A percentile compares a stretch with the other conserved stretches of the same genome.
Conservation (phyloP, 2,113 vertebrate genomes). For the Corythaeola cristata region DNA sequence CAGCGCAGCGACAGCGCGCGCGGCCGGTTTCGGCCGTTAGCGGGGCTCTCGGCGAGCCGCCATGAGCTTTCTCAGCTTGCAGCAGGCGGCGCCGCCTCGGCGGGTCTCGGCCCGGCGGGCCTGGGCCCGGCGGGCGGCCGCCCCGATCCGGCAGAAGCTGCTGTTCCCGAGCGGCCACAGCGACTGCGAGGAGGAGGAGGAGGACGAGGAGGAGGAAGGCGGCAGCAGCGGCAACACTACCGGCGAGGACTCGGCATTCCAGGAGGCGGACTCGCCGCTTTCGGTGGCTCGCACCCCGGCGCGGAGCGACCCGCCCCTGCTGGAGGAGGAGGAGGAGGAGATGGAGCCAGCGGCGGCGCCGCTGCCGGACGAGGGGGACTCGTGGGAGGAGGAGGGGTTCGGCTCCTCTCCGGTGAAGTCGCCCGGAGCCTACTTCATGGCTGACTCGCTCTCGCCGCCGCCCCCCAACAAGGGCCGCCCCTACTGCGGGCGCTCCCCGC, state of each 20-base stretch:
- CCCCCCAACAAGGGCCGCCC: slow-evolving; percentile 69
- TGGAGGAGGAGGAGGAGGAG: slow-evolving; percentile 65
- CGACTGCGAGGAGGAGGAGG: slow-evolving; percentile 87
- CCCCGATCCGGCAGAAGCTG: slow-evolving; percentile 84
- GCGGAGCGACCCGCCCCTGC: slow-evolving; percentile 61
- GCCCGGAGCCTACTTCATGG: slow-evolving; percentile 73
- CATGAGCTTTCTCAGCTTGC: slow-evolving; percentile 76
- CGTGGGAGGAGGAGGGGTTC: slow-evolving; percentile 88
- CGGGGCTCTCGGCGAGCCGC: neutral
- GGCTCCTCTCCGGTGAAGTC: slow-evolving; percentile 84
- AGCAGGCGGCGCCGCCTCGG: slow-evolving; percentile 56
- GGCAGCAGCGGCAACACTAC: slow-evolving; percentile 87
- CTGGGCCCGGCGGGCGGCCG: neutral
- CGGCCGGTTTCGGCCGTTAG: neutral
- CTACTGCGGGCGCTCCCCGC: slow-evolving; percentile 47
- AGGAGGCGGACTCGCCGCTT: slow-evolving; percentile 89
- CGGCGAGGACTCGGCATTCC: slow-evolving; percentile 92
- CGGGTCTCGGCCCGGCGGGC: slow-evolving; percentile 41
- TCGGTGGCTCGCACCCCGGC: slow-evolving; percentile 67
- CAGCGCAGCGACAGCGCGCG: neutral
- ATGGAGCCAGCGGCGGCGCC: slow-evolving; percentile 62
- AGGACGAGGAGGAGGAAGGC: slow-evolving; percentile 86
- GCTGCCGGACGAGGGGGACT: slow-evolving; percentile 80
- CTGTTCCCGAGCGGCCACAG: slow-evolving; percentile 79
- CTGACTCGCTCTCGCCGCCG: slow-evolving; percentile 79